phyloP scores from a whole-genome alignment of 2,888 invertebrate species.

The Drosophila glabriapex region DNA sequence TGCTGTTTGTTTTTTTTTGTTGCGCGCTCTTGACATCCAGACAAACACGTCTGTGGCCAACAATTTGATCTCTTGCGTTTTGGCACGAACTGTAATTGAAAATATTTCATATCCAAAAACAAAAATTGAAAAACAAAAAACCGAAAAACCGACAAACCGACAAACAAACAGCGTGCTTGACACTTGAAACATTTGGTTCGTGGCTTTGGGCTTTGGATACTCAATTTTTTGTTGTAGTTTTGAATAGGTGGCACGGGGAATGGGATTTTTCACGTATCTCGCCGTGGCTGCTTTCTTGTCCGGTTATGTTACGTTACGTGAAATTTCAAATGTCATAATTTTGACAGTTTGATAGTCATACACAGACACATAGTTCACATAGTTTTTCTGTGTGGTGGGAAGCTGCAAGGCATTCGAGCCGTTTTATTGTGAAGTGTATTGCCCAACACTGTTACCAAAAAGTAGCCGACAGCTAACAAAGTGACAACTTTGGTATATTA shows the following conservation, averaged over 20 bases:
- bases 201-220: slow-evolving; percentile 44
- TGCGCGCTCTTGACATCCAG: slow-evolving; percentile 39
- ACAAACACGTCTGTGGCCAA: slow-evolving; percentile 49
- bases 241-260: slow-evolving; percentile 9
- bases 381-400: slow-evolving; percentile 33
- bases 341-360: slow-evolving; percentile 78
- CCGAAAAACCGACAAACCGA: slow-evolving; percentile 35
- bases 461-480: slow-evolving; percentile 57
- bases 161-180: slow-evolving; percentile 67
- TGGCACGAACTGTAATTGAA: slow-evolving; percentile 81
- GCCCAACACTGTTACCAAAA: slow-evolving; percentile 67
- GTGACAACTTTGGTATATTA: slow-evolving; percentile 63
- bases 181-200: slow-evolving; percentile 77
- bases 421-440: slow-evolving; percentile 47
- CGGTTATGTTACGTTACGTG: slow-evolving; percentile 75
- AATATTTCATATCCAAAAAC: slow-evolving; percentile 57
- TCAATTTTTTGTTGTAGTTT: slow-evolving; percentile 9
- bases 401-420: slow-evolving; percentile 47
- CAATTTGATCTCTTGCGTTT: slow-evolving; percentile 77
- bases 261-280: slow-evolving; percentile 62
- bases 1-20: slow-evolving; percentile 2
- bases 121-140: slow-evolving; percentile 20
- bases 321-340: slow-evolving; percentile 82
- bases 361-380: slow-evolving; percentile 43
- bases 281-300: slow-evolving; percentile 71